Percentiles rank a stretch among this genome's conserved stretches.
Conservation (phyloP, 2,888 invertebrate genomes). For the Diploptera punctata region DNA sequence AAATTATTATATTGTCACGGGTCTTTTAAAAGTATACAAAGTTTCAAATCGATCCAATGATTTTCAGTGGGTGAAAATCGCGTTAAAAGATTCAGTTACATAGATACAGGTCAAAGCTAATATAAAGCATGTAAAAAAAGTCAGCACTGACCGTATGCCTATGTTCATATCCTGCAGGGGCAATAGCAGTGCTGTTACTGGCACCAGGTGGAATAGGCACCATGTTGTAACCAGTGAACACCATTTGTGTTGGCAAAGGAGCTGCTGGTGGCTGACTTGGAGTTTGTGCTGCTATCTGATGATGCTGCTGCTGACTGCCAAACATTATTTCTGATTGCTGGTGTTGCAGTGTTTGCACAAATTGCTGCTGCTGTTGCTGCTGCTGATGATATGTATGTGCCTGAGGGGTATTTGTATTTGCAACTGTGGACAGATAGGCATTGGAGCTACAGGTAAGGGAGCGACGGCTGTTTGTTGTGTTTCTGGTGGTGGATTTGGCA, state of each 20-base stretch:
- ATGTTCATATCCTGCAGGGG: conserved; percentile 27
- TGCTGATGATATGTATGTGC: conserved; percentile 15
- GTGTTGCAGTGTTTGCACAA: conserved; percentile 15
- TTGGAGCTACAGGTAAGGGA: background rate
- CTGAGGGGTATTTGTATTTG: background rate
- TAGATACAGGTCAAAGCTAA: no score
- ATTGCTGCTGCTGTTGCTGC: conserved; percentile 3
- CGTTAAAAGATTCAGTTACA: no score
- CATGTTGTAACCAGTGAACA: conserved; percentile 22
- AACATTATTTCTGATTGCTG: conserved; percentile 19
- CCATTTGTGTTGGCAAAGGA: conserved; percentile 9
- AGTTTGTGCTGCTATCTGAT: background rate
- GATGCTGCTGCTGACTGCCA: background rate
- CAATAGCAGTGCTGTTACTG: conserved; percentile 3
- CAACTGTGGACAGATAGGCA: conserved; percentile 10
- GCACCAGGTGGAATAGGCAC: conserved; percentile 13
- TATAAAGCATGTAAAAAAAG: no score
- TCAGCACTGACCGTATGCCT: conserved; percentile 18
- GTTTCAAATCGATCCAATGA: no score
- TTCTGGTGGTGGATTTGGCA: conserved; percentile 7
- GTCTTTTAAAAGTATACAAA: no score
- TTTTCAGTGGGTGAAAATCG: no score
- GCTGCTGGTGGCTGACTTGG: conserved; percentile 15
- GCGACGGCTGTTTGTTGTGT: background rate
- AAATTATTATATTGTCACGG: no score